Conservation (phyloP, 2,113 vertebrate species). For the Oxyura jamaicensis region DNA sequence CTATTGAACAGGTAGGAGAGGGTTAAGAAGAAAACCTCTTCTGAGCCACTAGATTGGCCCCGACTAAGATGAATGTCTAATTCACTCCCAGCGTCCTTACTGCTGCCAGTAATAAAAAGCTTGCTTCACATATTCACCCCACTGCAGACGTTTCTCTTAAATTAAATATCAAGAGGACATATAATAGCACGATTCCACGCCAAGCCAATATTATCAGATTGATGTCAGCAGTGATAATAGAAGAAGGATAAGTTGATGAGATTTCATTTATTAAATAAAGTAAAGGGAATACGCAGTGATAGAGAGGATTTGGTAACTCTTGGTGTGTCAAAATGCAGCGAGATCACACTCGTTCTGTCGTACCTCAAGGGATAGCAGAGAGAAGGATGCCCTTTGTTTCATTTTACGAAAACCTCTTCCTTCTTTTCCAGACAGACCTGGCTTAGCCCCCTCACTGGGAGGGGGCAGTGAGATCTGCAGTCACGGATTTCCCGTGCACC, state of each 20-base stretch:
- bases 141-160: slow-evolving; percentile 77
- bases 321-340: slow-evolving; percentile 2
- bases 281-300: slow-evolving; percentile 45
- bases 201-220: slow-evolving; percentile 83
- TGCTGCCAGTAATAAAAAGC: slow-evolving; percentile 83
- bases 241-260: slow-evolving; percentile 81
- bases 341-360: neutral
- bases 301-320: slow-evolving; percentile 59
- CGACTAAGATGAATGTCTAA: slow-evolving; percentile 83
- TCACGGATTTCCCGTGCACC: neutral
- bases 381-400: slow-evolving; percentile 17
- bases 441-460: neutral
- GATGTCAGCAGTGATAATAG: slow-evolving; percentile 80
- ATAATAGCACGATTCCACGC: slow-evolving; percentile 74
- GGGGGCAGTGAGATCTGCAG: neutral
- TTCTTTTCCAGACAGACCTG: slow-evolving; percentile 8
- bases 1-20: slow-evolving; percentile 53
- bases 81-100: slow-evolving; percentile 76
- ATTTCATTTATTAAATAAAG: slow-evolving; percentile 81
- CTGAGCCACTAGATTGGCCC: slow-evolving; percentile 70
- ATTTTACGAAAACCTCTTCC: neutral
- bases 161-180: slow-evolving; percentile 80
- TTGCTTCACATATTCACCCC: slow-evolving; percentile 75
- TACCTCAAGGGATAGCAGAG: slow-evolving; percentile 2
- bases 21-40: slow-evolving; percentile 73